Evolutionary conservation across 1,140 invertebrate genomes (phyloP).

Genomic region (Drosophila asahinai): DNA sequence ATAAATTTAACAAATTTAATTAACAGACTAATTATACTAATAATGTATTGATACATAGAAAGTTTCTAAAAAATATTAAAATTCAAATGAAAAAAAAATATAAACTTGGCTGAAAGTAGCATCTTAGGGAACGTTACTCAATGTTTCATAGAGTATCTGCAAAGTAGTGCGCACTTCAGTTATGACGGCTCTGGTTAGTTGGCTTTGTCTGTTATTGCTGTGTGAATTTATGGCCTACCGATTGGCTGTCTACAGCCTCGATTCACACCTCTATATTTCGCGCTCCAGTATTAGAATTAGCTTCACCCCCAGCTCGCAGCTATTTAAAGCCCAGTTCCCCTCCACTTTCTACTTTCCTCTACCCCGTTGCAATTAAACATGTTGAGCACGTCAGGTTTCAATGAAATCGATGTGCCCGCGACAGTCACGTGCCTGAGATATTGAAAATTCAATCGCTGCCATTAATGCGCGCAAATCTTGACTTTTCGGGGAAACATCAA

Average conservation of each 20-base stretch:
- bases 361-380: constrained; percentile 70
- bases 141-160: background rate
- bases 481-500: constrained; percentile 72
- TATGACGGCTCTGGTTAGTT: constrained; percentile 17
- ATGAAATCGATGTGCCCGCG: constrained; percentile 63
- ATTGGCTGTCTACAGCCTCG: constrained; percentile 27
- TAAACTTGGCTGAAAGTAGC: no score
- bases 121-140: background rate
- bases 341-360: background rate
- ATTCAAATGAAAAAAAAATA: no score
- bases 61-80: no score
- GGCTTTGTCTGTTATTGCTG: constrained; percentile 39
- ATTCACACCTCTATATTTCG: constrained; percentile 11
- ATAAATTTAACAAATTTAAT: background rate
- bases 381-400: constrained; percentile 78
- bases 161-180: constrained; percentile 1
- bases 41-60: no score
- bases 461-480: constrained; percentile 82
- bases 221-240: constrained; percentile 47
- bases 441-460: constrained; percentile 79
- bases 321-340: constrained; percentile 11
- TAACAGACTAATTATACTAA: no score
- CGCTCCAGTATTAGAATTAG: constrained; percentile 30
- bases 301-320: background rate
- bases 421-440: constrained; percentile 77